These are phyloP conservation scores for Oryzias woworae DNA, from an alignment of 2,113 vertebrate species.

Conservation along the genomic window DNA sequence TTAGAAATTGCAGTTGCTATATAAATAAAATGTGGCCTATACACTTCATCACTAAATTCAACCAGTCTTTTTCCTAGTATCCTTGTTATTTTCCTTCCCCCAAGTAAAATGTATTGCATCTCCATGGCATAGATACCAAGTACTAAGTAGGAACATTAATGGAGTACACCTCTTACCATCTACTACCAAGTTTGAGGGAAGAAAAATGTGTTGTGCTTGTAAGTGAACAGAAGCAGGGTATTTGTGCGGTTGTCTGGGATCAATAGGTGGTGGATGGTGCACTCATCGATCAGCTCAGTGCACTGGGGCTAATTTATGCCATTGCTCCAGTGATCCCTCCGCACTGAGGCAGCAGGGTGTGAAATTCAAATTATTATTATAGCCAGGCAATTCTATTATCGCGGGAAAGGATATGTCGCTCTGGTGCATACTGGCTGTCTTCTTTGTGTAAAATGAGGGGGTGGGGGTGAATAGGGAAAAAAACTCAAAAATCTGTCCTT, in stretches of 20 bases:
- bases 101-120: too few relatives aligned
- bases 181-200: constrained; percentile 6
- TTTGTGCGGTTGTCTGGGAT: constrained; percentile 68
- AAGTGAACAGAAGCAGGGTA: constrained; percentile 29
- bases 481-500: constrained; percentile 46
- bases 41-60: too few relatives aligned
- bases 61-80: too few relatives aligned
- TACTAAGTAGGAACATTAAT: background rate
- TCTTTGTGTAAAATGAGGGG: constrained; percentile 54
- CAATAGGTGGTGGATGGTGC: constrained; percentile 74
- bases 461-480: constrained; percentile 26
- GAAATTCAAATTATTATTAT: constrained; percentile 83
- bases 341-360: constrained; percentile 65
- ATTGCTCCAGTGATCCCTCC: constrained; percentile 65
- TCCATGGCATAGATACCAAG: background rate
- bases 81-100: too few relatives aligned
- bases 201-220: constrained; percentile 11
- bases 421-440: constrained; percentile 70
- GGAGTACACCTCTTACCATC: background rate
- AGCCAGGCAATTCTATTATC: constrained; percentile 79
- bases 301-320: constrained; percentile 77
- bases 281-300: constrained; percentile 75
- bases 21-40: too few relatives aligned
- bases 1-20: too few relatives aligned
- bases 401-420: constrained; percentile 69